Evolutionary conservation across 2,113 vertebrate genomes (phyloP).

Genomic region (Pelecanoides urinatrix): DNA sequence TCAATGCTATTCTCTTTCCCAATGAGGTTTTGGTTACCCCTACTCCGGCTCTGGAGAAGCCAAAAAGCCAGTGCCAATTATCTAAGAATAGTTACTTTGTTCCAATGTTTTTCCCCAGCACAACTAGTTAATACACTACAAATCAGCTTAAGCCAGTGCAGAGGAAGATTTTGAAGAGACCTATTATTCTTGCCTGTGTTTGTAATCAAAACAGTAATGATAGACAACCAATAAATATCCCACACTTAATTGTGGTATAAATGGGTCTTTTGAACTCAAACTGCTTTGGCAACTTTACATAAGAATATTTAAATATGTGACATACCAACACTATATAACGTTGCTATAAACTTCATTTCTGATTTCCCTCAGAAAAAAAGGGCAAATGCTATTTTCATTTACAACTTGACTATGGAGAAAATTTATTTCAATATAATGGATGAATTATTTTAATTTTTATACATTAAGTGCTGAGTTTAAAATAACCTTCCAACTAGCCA

Average conservation of each 20-base stretch:
- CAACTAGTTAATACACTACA: background rate
- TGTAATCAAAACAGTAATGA: slow-evolving; percentile 19
- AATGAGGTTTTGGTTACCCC: slow-evolving; percentile 23
- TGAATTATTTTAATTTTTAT: slow-evolving; percentile 22
- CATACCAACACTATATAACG: slow-evolving; percentile 37
- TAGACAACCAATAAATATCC: slow-evolving; percentile 48
- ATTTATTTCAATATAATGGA: slow-evolving; percentile 41
- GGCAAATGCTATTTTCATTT: slow-evolving; percentile 41
- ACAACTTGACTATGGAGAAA: slow-evolving; percentile 30
- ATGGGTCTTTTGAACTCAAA: slow-evolving; percentile 62
- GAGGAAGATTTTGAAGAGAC: background rate
- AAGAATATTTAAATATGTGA: slow-evolving; percentile 68
- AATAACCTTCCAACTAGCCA: slow-evolving; percentile 15
- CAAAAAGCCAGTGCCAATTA: background rate
- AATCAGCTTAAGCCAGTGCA: slow-evolving; percentile 3
- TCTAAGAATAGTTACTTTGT: background rate
- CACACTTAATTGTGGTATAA: slow-evolving; percentile 66
- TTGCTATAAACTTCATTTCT: slow-evolving; percentile 40
- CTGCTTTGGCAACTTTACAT: slow-evolving; percentile 72
- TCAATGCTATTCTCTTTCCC: slow-evolving; percentile 12
- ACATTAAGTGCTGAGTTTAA: slow-evolving; percentile 54
- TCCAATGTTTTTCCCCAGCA: background rate
- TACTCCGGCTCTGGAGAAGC: background rate
- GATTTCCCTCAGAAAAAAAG: slow-evolving; percentile 41
- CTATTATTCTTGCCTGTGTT: background rate